phyloP scores from a whole-genome alignment of 2,888 invertebrate genomes.

The Ceraclea dissimilis region DNA sequence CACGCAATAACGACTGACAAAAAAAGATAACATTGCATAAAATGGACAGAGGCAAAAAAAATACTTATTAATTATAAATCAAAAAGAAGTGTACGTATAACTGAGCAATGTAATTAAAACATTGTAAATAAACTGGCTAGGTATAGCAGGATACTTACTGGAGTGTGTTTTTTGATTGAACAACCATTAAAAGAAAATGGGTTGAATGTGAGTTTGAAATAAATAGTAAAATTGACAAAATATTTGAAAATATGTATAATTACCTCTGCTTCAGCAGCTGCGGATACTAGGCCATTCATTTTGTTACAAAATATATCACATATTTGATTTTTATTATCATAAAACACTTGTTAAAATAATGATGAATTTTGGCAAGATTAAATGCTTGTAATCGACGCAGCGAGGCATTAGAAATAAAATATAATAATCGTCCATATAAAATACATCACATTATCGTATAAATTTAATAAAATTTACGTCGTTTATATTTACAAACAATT shows the following conservation, averaged over 20 bases:
- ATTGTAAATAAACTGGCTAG: too few species aligned
- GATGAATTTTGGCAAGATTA: conserved; percentile 6
- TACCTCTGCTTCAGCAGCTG: conserved; percentile 26
- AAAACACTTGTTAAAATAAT: conserved; percentile 14
- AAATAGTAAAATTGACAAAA: not conserved
- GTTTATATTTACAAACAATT: conserved; percentile 21
- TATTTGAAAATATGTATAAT: not conserved
- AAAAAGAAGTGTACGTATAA: too few species aligned
- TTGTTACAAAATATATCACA: conserved; percentile 21
- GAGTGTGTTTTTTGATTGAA: not conserved
- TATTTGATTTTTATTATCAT: conserved; percentile 17
- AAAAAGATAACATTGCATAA: too few species aligned
- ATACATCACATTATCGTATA: conserved; percentile 13
- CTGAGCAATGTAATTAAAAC: too few species aligned
- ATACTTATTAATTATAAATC: too few species aligned
- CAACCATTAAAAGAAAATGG: not conserved
- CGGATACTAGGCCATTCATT: conserved; percentile 26
- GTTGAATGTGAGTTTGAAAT: not conserved
- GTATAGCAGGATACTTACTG: too few species aligned
- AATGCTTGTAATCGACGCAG: conserved; percentile 5
- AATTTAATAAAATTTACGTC: conserved; percentile 8
- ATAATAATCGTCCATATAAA: conserved; percentile 7
- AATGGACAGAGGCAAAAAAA: too few species aligned
- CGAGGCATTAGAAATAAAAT: conserved; percentile 5
- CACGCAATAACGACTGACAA: too few species aligned